Conservation (phyloP, 2,797 vertebrate species). For the Onychomys leucogaster region DNA sequence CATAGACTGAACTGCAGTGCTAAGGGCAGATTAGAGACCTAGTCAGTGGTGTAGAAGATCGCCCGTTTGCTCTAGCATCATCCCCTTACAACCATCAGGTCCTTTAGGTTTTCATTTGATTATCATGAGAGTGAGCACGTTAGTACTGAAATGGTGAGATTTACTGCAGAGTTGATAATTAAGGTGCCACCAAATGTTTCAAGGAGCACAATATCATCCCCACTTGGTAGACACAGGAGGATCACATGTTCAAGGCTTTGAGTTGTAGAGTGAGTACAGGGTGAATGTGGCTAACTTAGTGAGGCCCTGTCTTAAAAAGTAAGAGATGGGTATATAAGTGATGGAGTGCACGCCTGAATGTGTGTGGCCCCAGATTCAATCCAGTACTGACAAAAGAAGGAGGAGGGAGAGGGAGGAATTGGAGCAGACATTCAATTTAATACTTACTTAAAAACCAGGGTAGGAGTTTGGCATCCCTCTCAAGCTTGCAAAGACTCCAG, state of each 20-base stretch:
- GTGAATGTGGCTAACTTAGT: not conserved
- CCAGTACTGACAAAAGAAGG: not conserved
- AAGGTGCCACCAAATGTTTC: too few relatives aligned
- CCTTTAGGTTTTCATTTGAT: not conserved
- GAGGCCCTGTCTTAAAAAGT: not conserved
- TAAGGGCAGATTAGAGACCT: rapidly evolving
- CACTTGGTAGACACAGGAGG: not conserved
- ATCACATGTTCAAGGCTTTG: not conserved
- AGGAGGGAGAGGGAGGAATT: too few relatives aligned
- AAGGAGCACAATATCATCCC: rapidly evolving
- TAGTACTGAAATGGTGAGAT: not conserved
- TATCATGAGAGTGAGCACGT: not conserved
- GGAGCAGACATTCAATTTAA: not conserved
- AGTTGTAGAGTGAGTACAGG: not conserved
- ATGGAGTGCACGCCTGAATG: not conserved
- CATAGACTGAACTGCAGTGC: rapidly evolving
- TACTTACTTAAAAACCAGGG: not conserved
- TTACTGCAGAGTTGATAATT: not conserved
- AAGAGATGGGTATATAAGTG: not conserved
- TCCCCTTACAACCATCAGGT: not conserved
- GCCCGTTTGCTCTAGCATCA: not conserved
- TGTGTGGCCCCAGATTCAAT: not conserved
- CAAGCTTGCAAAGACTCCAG: not conserved
- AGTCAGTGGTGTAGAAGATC: not conserved
- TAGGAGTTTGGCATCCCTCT: not conserved